Conservation (phyloP, 2,113 vertebrate genomes). For the Scophthalmus maximus region DNA sequence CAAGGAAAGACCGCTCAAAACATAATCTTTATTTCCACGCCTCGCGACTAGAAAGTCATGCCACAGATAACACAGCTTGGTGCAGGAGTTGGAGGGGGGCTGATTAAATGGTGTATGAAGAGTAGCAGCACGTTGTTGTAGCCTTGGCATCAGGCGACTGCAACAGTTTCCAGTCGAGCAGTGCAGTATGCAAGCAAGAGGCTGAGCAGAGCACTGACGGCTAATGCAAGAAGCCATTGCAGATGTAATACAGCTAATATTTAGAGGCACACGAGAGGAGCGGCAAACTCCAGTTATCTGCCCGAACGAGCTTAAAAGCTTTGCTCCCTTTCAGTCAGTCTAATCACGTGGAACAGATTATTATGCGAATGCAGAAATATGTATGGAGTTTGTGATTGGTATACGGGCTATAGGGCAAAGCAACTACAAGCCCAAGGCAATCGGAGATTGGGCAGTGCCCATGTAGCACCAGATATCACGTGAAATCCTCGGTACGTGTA, state of each 20-base stretch:
- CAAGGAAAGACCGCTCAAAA: too few species aligned
- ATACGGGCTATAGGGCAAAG: conserved; percentile 22
- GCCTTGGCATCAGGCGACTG: neutral
- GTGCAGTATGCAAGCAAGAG: neutral
- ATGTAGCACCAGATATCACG: neutral
- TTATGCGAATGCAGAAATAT: conserved; percentile 16
- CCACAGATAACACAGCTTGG: too few species aligned
- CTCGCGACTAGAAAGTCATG: too few species aligned
- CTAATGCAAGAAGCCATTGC: neutral
- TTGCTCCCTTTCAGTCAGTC: neutral
- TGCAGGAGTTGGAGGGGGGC: too few species aligned
- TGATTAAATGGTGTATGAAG: neutral
- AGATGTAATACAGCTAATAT: neutral
- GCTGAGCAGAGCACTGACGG: neutral
- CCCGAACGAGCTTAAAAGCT: conserved; percentile 8
- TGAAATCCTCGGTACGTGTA: conserved; percentile 3
- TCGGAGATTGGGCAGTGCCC: conserved; percentile 4
- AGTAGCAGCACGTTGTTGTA: neutral
- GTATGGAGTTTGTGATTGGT: conserved; percentile 31
- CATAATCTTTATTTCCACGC: too few species aligned
- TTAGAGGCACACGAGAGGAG: neutral
- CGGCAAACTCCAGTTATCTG: conserved; percentile 3
- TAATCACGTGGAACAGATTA: conserved; percentile 25
- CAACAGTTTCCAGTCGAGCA: too few species aligned
- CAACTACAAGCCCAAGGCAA: conserved; percentile 15